Base-by-base conservation (phyloP, 2,113 vertebrate genomes). In the Pan troglodytes region DNA sequence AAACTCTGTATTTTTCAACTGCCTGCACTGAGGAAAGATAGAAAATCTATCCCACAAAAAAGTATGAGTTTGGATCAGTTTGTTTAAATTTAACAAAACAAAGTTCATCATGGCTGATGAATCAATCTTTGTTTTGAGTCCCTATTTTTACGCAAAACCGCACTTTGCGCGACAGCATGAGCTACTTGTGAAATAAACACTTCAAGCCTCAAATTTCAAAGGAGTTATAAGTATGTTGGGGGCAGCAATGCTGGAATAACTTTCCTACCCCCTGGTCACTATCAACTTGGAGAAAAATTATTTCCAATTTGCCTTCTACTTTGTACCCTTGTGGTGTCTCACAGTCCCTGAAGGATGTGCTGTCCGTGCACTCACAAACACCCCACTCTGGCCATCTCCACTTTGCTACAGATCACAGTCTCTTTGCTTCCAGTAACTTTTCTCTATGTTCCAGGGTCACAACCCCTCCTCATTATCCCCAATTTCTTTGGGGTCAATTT, bases 271-370 rank as follows among this genome's bases (percentile, higher is more conserved):
- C 2, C 40, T 17, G 10, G 13, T 84, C 55, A 9, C 25, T 75
- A 55, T 35, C 50, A 50, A 20, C 55, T 12, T 18, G 38, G 6
- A 40, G 61, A 48, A 59, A 94, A 90, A 68, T 14, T 0, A 88
- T 72, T 90, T 85, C 83, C 25, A 59, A 35, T 59, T 64, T 70
- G 7, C 30, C 48, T 86, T 48, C 59, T 48, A n/a, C 38, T 52
- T 25, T 18, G 70, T 27, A 35, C 12, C 55, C 18, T 0, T 27
- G 32, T 59, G 76, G 30, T 11, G 57, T 20, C 32, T 64, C 75
- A 45, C 0, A 32, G 64, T 8, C 20, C 16, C 5, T 27, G 11
- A 43, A 14, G 20, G 16, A 43, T 0, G 2, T 32, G 30, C 2
- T 3, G 4, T 18, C 11, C 6, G 2, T 1, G 12, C 61, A 9